A percentile compares a stretch with the other conserved stretches of the same genome.
Conservation (phyloP, 2,113 vertebrate genomes). For the Emberiza fucata region DNA sequence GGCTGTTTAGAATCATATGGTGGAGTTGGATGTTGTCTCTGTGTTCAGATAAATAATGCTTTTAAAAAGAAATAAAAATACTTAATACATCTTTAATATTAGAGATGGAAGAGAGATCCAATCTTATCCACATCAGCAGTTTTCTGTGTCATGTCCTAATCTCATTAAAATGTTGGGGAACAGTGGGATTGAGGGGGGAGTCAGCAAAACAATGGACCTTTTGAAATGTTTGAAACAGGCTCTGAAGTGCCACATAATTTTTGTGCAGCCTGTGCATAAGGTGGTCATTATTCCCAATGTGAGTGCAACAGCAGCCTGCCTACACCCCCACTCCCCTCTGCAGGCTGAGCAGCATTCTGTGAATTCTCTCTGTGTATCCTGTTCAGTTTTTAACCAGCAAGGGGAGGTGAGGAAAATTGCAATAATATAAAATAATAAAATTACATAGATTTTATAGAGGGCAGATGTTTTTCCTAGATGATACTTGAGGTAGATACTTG, state of each 20-base stretch:
- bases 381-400: not conserved
- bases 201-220: not conserved
- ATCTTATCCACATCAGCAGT: not conserved
- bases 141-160: not conserved
- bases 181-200: not conserved
- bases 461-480: not conserved
- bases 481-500: not conserved
- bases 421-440: not conserved
- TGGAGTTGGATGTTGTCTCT: not conserved
- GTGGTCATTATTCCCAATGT: not conserved
- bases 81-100: not conserved
- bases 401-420: not conserved
- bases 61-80: not conserved
- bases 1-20: not conserved
- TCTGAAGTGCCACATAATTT: not conserved
- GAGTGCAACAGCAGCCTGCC: not conserved
- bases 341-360: not conserved
- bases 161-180: not conserved
- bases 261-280: not conserved
- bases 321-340: rapidly evolving
- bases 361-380: not conserved
- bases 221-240: not conserved
- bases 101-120: not conserved
- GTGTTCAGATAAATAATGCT: not conserved
- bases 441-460: not conserved